Evolutionary conservation across 2,888 invertebrate genomes (phyloP), one percentile per base, ranked within the genome.

Genomic region (Theodoxus fluviatilis): DNA sequence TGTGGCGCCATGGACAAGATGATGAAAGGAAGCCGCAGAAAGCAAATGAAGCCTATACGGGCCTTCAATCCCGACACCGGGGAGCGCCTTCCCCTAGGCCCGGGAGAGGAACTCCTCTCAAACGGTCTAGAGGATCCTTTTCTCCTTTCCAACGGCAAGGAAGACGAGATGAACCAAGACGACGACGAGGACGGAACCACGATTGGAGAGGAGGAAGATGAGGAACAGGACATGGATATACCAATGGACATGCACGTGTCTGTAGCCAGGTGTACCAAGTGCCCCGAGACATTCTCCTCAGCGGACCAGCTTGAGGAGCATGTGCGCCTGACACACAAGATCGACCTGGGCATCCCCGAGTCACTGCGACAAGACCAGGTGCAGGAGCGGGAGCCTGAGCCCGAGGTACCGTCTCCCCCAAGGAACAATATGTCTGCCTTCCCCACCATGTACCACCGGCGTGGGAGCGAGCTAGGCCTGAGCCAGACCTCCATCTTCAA

Each of bases 381-480:
- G 68, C 49, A n/a, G n/a, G n/a, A n/a, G n/a, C n/a, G n/a, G n/a
- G n/a, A n/a, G n/a, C n/a, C n/a, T n/a, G n/a, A n/a, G n/a, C n/a
- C n/a, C 35, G 59, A 59, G 33, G 37, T 37, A 65, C n/a, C n/a
- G 22, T 72, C 69, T 61, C 70, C 68, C 9, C 49, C 70, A 40
- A 40, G 68, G 12, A 67, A 73, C 40, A 59, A 47, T n/a, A 67
- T 69, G 61, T 66, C 71, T 25, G 73, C 74, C 25, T 86, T 81
- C 73, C 85, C 85, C 25, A 86, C 86, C 9, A 83, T 82, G 38
- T 86, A 86, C 94, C 28, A 96, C 94, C 95, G 94, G 94, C 81
- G 91, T 93, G 80, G 95, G 94, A 87, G 89, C 94, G 81, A 96
- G 94, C 87, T 94, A 55, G 63, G 47, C 25, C 82, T 81, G 73